Conservation (phyloP, 2,888 invertebrate species). For the Lordiphosa fenestrarum region DNA sequence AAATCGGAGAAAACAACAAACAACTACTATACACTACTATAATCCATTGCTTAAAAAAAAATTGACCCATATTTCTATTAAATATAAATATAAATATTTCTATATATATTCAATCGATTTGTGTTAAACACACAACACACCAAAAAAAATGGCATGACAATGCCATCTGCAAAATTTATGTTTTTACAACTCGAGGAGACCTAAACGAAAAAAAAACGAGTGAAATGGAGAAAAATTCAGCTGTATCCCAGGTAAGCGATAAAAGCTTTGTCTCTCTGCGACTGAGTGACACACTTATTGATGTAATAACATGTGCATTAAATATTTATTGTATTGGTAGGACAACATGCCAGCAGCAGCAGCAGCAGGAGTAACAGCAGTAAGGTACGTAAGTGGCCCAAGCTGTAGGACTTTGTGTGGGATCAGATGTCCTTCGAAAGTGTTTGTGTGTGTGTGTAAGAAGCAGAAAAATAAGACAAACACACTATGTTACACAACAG, state of each 20-base stretch:
- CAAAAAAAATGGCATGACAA: conserved; percentile 8
- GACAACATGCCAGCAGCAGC: conserved; percentile 69
- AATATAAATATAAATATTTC: conserved; percentile 58
- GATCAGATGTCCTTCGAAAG: conserved; percentile 2
- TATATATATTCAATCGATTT: conserved; percentile 55
- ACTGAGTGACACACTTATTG: conserved; percentile 68
- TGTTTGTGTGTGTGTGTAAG: too few relatives aligned
- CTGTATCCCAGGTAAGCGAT: conserved; percentile 54
- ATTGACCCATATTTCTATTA: conserved; percentile 64
- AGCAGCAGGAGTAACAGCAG: conserved; percentile 40
- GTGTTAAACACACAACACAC: conserved; percentile 19
- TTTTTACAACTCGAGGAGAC: conserved; percentile 1
- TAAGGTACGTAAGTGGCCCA: too few relatives aligned
- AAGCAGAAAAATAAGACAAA: neutral
- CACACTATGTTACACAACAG: neutral
- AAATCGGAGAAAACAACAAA: conserved; percentile 3
- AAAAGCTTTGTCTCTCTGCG: conserved; percentile 55
- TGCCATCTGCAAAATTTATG: conserved; percentile 9
- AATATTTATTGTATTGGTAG: conserved; percentile 73
- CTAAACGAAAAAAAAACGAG: too few relatives aligned
- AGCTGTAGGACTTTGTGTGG: too few relatives aligned
- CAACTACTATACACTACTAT: too few relatives aligned
- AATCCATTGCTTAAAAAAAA: conserved; percentile 54
- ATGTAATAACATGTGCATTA: conserved; percentile 73
- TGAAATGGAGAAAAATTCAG: conserved; percentile 2